Evolutionary conservation across 2,888 invertebrate genomes (phyloP), one percentile per base, ranked within the genome.

Genomic region (Eustalomyia histrio): DNA sequence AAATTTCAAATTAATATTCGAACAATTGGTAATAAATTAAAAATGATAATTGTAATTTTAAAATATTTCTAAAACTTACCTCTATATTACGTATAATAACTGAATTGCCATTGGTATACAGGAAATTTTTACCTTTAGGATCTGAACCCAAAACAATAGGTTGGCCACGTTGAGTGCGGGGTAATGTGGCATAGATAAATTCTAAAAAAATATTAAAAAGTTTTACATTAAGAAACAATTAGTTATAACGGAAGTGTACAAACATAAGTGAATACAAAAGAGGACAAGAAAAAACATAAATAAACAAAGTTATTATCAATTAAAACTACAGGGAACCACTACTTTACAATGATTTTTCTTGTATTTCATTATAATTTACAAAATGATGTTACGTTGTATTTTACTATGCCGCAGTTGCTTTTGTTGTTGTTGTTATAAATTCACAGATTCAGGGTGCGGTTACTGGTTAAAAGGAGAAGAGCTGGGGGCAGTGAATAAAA

Each of bases 61-160:
- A 57, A 90, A 16, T 33, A 47, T 16, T 50, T 35, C 7, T 21
- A n/a, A 7, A 18, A 76, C 92, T 92, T 90, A 96, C 96, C 87
- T 97, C 96, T 86, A 99, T 97, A 91, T 99, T 96, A 85, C 99
- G 93, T 88, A 99, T 99, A 89, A 98, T 97, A 83, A 99, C 98
- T 86, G 97, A 98, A 91, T 98, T 98, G 84, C 99, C 98, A 92
- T 99, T 98, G 82, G 97, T 95, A 90, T 99, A 99, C 67, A 99
- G 93, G 91, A 99, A 97, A 89, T 96, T 98, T 88, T 97, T 97
- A 65, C 99, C 99, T 91, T 99, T 98, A 3, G 99, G 99, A 92
- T 99, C 99, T 52, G 96, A 95, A 76, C 98, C 97, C 86, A 99
- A 91, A 71, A 99, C 98, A 85, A 99, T 93, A 50, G 99, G 97